These are phyloP conservation scores for Erynnis tages DNA, from an alignment of 2,888 invertebrate species.

Conservation along the genomic window DNA sequence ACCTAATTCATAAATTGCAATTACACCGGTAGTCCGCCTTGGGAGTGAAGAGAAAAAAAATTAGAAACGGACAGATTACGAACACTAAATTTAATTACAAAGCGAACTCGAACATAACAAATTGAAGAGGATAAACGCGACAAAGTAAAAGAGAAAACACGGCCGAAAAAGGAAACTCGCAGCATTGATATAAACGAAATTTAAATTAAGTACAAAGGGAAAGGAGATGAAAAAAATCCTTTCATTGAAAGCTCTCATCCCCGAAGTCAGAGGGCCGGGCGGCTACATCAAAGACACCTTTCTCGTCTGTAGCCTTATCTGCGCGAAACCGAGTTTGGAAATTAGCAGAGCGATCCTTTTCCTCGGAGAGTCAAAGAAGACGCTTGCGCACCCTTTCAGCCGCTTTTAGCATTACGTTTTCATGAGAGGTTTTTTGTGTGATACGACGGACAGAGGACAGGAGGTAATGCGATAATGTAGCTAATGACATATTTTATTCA, in stretches of 20 bases:
- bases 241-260: slow-evolving; percentile 81
- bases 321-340: slow-evolving; percentile 77
- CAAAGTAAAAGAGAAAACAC: slow-evolving; percentile 81
- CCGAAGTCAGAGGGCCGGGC: slow-evolving; percentile 75
- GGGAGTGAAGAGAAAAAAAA: slow-evolving; percentile 60
- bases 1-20: slow-evolving; percentile 78
- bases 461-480: slow-evolving; percentile 58
- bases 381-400: slow-evolving; percentile 74
- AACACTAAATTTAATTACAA: slow-evolving; percentile 81
- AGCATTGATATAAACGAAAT: slow-evolving; percentile 82
- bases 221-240: slow-evolving; percentile 81
- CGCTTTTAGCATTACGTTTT: slow-evolving; percentile 69
- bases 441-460: slow-evolving; percentile 50
- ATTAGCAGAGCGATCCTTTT: slow-evolving; percentile 71
- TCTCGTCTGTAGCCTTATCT: slow-evolving; percentile 74
- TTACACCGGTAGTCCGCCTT: slow-evolving; percentile 63
- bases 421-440: slow-evolving; percentile 63
- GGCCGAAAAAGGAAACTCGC: slow-evolving; percentile 78
- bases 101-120: slow-evolving; percentile 79
- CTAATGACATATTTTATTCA: slow-evolving; percentile 72
- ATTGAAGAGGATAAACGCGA: slow-evolving; percentile 81
- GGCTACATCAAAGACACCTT: slow-evolving; percentile 79
- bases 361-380: slow-evolving; percentile 39
- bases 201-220: slow-evolving; percentile 82
- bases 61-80: slow-evolving; percentile 72